These are phyloP conservation scores for Sebastes hubbsi DNA, from an alignment of 2,797 vertebrate genomes.

Conservation along the genomic window DNA sequence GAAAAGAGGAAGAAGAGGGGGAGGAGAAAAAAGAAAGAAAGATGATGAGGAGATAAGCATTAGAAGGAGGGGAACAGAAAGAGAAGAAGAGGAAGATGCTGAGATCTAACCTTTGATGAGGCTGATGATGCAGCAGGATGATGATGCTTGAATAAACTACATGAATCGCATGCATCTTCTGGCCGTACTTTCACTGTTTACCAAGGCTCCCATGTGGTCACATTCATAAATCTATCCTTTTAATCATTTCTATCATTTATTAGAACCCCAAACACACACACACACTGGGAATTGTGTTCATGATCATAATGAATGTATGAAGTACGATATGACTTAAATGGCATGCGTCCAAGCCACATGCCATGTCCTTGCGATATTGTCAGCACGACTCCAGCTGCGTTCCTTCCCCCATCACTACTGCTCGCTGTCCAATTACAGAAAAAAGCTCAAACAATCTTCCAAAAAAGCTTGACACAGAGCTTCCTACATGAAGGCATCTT, in stretches of 20 bases:
- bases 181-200: not conserved
- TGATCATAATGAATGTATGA: not conserved
- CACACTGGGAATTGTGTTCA: not conserved
- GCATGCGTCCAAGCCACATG: not conserved
- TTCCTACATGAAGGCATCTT: slow-evolving; percentile 23
- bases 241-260: not conserved
- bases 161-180: not conserved
- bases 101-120: slow-evolving; percentile 37
- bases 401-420: not conserved
- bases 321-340: not conserved
- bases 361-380: not conserved
- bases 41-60: not conserved
- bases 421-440: slow-evolving; percentile 15
- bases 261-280: not conserved
- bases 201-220: not conserved
- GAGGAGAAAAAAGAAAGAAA: not conserved
- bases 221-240: not conserved
- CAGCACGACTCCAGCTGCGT: not conserved
- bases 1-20: not conserved
- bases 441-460: not conserved
- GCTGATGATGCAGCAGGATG: slow-evolving; percentile 55
- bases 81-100: not conserved
- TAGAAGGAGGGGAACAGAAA: not conserved
- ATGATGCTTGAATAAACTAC: slow-evolving; percentile 40
- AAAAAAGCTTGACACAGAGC: slow-evolving; percentile 19